Base-by-base conservation (phyloP, 2,113 vertebrate species). In the Opisthocomus hoazin region DNA sequence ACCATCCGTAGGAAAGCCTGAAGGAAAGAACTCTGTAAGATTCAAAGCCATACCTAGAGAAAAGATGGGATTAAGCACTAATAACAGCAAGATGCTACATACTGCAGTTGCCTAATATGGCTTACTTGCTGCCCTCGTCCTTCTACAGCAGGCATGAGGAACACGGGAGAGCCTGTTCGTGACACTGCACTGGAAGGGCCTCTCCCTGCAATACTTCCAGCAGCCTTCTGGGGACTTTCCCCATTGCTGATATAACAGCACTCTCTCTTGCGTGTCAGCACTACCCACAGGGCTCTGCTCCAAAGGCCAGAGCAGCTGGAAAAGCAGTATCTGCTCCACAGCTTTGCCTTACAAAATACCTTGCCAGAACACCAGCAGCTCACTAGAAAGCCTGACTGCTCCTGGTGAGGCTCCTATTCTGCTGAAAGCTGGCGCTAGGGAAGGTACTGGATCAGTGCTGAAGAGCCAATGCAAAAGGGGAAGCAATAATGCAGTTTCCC, bases 1-100 rank as follows among this genome's bases (percentile, higher is more conserved):
- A n/a, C 98, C 98, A 76, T 98, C 97, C 0, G 98, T 99, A 94
- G 98, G 98, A 97, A 99, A 99, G 21, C 99, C 99, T 99, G 61
- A 68, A 23, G 57, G n/a, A 79, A 96, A 81, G 39, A 79, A 74
- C 17, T 79, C 69, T 21, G 17, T 95, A 91, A 95, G 93, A 71
- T 66, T 86, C 69, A 43, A 93, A 94, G 69, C 41, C 34, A 81
- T 8, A 4, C 21, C 60, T 65, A 90, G 18, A 6, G 13, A 50
- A 87, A 2, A 74, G 17, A 23, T 6, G 3, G 9, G 41, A 84
- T 69, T 41, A 87, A 56, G 32, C 18, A 82, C 17, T 48, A 84
- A 22, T 22, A 76, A 70, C 17, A 79, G 19, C 50, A 77, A 88
- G 32, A 71, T 24, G 64, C 26, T 43, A 74, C 18, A 51, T 39